A percentile compares a stretch with the other conserved stretches of the same genome.
Evolutionary conservation across 1,140 invertebrate species (phyloP).

Genomic region (Rhopalosiphum maidis): DNA sequence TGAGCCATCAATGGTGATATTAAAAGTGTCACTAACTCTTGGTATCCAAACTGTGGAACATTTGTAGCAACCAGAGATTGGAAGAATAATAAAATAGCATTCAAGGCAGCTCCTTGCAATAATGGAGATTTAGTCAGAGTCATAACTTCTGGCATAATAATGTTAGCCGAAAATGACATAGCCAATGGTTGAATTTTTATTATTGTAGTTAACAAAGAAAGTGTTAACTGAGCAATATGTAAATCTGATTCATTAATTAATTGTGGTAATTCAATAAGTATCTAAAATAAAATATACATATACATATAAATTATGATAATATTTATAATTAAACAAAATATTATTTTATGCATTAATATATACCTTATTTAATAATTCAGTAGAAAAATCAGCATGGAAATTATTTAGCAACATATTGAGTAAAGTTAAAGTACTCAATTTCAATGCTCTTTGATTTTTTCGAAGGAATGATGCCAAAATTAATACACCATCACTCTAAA

Average conservation of each 20-base stretch:
- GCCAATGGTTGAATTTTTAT: constrained; percentile 74
- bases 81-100: constrained; percentile 72
- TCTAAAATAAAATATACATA: constrained; percentile 61
- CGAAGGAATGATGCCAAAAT: constrained; percentile 92
- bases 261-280: constrained; percentile 84
- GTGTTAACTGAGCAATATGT: constrained; percentile 91
- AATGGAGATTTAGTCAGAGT: constrained; percentile 88
- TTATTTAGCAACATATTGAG: constrained; percentile 89
- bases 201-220: constrained; percentile 79
- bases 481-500: constrained; percentile 83
- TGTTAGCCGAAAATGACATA: constrained; percentile 70
- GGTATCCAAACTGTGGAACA: constrained; percentile 79
- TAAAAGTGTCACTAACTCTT: constrained; percentile 78
- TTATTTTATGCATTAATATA: constrained; percentile 61
- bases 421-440: constrained; percentile 88
- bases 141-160: constrained; percentile 84
- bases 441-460: constrained; percentile 96
- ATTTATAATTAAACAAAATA: background rate
- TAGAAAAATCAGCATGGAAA: constrained; percentile 68
- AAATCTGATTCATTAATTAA: constrained; percentile 92
- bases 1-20: constrained; percentile 68
- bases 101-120: constrained; percentile 69
- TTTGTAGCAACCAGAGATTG: constrained; percentile 84
- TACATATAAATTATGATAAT: constrained; percentile 26
- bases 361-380: constrained; percentile 76